A percentile compares a stretch with the other conserved stretches of the same genome.
These are phyloP conservation scores for Idaea straminata DNA, from an alignment of 2,888 invertebrate species.

Conservation along the genomic window DNA sequence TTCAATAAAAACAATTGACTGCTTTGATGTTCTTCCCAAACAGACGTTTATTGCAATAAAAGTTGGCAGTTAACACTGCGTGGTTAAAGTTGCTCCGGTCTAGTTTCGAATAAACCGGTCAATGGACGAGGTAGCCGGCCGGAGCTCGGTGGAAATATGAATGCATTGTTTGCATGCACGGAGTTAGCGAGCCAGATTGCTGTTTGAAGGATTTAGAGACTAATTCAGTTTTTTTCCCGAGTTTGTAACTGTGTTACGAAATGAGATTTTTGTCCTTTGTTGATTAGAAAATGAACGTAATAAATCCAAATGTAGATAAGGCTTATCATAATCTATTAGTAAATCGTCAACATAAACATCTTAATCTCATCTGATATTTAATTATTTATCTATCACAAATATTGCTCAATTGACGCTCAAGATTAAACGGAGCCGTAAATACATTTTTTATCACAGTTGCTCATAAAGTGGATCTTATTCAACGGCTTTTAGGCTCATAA, in stretches of 20 bases:
- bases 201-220: slow-evolving; percentile 1
- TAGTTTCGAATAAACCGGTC: slow-evolving; percentile 19
- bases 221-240: slow-evolving; percentile 1
- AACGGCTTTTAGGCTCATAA: too few relatives aligned
- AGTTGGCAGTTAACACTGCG: slow-evolving; percentile 18
- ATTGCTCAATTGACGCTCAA: background rate
- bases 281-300: background rate
- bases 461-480: too few relatives aligned
- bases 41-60: slow-evolving; percentile 23
- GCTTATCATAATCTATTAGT: too few relatives aligned
- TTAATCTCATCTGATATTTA: background rate
- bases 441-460: too few relatives aligned
- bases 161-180: slow-evolving; percentile 6
- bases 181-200: background rate
- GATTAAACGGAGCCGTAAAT: slow-evolving; percentile 10
- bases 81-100: slow-evolving; percentile 18
- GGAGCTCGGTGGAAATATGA: slow-evolving; percentile 5
- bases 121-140: slow-evolving; percentile 6
- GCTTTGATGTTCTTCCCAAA: slow-evolving; percentile 11
- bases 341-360: too few relatives aligned
- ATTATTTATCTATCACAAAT: background rate
- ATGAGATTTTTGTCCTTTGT: background rate
- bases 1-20: slow-evolving; percentile 2
- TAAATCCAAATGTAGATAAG: background rate
- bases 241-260: background rate